A percentile compares a stretch with the other conserved stretches of the same genome.
Evolutionary conservation across 1,140 invertebrate genomes (phyloP).

Genomic region (Dendroctonus valens): DNA sequence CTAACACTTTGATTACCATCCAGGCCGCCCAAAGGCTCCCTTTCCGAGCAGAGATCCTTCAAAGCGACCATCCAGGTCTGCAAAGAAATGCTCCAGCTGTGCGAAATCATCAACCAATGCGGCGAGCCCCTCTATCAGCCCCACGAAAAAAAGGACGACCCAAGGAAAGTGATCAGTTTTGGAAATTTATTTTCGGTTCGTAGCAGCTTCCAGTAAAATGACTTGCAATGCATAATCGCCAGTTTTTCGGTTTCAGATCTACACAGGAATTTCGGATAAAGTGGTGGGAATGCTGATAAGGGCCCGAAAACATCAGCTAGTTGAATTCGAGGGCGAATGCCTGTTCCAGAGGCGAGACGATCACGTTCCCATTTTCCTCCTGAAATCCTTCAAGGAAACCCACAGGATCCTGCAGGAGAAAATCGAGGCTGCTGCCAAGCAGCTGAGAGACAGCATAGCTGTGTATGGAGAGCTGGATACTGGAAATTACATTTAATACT

Average conservation of each 20-base stretch:
- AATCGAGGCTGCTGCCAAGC: constrained; percentile 59
- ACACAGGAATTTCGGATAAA: constrained; percentile 91
- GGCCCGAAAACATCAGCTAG: constrained; percentile 85
- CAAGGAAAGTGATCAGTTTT: constrained; percentile 77
- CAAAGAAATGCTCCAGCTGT: constrained; percentile 88
- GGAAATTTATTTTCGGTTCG: constrained; percentile 84
- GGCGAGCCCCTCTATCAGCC: constrained; percentile 62
- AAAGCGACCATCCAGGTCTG: constrained; percentile 85
- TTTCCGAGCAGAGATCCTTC: constrained; percentile 85
- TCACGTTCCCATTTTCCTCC: constrained; percentile 80
- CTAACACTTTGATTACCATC: constrained; percentile 29
- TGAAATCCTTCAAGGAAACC: constrained; percentile 75
- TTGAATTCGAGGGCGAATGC: constrained; percentile 94
- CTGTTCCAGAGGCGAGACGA: constrained; percentile 94
- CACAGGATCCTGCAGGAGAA: constrained; percentile 62
- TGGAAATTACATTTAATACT: constrained; percentile 17
- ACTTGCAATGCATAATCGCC: neutral
- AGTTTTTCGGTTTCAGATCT: constrained; percentile 64
- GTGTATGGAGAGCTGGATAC: constrained; percentile 26
- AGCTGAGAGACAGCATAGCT: constrained; percentile 42
- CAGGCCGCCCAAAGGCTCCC: constrained; percentile 84
- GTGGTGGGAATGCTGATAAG: constrained; percentile 89
- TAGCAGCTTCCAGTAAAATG: neutral
- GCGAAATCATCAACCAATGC: constrained; percentile 85
- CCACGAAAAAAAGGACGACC: constrained; percentile 54